phyloP scores from a whole-genome alignment of 2,113 vertebrate species.

The Uria lomvia region DNA sequence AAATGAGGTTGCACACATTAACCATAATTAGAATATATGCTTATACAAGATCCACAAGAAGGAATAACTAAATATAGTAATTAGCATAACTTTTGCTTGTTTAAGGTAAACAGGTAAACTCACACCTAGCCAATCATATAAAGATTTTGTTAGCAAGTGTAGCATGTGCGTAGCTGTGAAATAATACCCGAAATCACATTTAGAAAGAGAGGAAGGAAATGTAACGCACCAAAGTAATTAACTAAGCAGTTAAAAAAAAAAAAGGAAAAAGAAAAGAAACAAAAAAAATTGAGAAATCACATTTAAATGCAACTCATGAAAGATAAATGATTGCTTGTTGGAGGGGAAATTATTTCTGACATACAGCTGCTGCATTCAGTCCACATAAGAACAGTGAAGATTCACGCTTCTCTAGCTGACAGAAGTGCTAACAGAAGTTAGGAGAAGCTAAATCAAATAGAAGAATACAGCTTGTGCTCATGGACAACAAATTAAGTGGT shows the following conservation, averaged over 20 bases:
- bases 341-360: background rate
- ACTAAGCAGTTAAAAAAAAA: background rate
- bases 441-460: background rate
- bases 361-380: constrained; percentile 5
- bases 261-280: background rate
- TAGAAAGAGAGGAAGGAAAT: background rate
- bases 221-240: background rate
- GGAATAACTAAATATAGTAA: background rate
- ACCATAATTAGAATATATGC: background rate
- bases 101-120: background rate
- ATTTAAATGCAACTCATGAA: constrained; percentile 16
- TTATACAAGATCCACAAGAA: background rate
- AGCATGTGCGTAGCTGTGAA: background rate
- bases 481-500: background rate
- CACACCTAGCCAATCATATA: background rate
- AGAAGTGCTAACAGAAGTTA: background rate
- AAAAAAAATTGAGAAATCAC: background rate
- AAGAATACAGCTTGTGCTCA: background rate
- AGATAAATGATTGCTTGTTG: constrained; percentile 2
- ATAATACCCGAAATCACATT: background rate
- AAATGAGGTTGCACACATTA: background rate
- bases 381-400: background rate
- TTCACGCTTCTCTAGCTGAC: background rate
- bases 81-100: background rate
- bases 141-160: background rate